Percentiles rank a stretch among this genome's conserved stretches.
These are phyloP conservation scores for Corapipo altera DNA, from an alignment of 2,113 vertebrate species.

Conservation along the genomic window DNA sequence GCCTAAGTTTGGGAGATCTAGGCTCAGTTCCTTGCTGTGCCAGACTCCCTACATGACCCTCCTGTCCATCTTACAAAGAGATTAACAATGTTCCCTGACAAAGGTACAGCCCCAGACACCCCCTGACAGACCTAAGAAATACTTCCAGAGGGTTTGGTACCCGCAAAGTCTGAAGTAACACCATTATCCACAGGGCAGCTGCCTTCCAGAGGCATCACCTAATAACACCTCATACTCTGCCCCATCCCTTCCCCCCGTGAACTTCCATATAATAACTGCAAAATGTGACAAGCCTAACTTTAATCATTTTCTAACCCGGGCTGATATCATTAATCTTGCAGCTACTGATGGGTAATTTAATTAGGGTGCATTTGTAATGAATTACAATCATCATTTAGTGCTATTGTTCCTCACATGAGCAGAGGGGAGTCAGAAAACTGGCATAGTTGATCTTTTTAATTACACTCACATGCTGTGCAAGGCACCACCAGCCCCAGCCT, in stretches of 20 bases:
- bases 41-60: neutral
- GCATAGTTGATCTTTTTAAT: conserved; percentile 28
- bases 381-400: conserved; percentile 75
- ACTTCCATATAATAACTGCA: conserved; percentile 25
- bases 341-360: conserved; percentile 74
- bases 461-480: neutral
- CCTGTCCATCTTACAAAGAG: neutral
- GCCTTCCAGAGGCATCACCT: neutral
- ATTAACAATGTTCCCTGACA: neutral
- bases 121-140: neutral
- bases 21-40: neutral
- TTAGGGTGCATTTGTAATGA: conserved; percentile 73
- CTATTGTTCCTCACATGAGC: conserved; percentile 32
- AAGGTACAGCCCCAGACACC: neutral
- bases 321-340: conserved; percentile 68
- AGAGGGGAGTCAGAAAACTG: conserved; percentile 50
- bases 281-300: conserved; percentile 49
- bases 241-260: neutral
- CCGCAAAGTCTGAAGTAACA: neutral
- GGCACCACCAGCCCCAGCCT: neutral
- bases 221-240: neutral
- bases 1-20: neutral
- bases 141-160: neutral
- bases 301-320: conserved; percentile 51
- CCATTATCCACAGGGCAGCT: neutral